Evolutionary conservation across 2,113 vertebrate genomes (phyloP), one percentile per base, ranked within the genome.

Genomic region (Columba livia): DNA sequence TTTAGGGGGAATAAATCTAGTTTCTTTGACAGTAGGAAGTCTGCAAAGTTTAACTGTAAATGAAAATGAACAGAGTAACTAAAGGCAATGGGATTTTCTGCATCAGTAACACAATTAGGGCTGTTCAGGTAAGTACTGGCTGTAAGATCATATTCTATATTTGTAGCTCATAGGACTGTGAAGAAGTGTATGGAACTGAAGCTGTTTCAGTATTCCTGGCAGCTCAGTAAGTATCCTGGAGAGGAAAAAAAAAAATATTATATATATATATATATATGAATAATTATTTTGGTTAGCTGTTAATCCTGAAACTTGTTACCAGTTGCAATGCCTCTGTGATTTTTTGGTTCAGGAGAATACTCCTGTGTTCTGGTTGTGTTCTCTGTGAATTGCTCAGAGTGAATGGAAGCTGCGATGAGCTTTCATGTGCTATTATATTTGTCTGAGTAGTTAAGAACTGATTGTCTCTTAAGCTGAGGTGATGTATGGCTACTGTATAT

Each of bases 61-160:
- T 80, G 72, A 70, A 56, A 89, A 95, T 82, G 90, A 93, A 17
- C 34, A 82, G 83, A 67, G 2, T 64, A 40, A 57, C 62, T 75
- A 91, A 82, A 93, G 32, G 42, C 21, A 42, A 15, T 26, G 61
- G 69, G 61, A 38, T 48, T 94, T 91, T 91, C 94, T 60, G 13
- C 15, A 1, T 48, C 77, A 32, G 12, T 73, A 58, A 10, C 2
- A 1, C 60, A 60, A 1, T 64, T 71, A 81, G 32, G 60, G 38
- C 89, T 88, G 36, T 57, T 90, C 53, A 36, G 91, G 93, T 97
- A 54, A 95, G 95, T 82, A 18, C 44, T 73, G 67, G 11, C 13
- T 71, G 9, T 70, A 34, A 80, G 81, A 58, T 60, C 4, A 1
- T 69, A 10, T 36, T 79, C 36, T 31, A 1, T 53, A 31, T 42